Evolutionary conservation across 2,888 invertebrate genomes (phyloP), one percentile per base, ranked within the genome.

Genomic region (Eretmocerus hayati): DNA sequence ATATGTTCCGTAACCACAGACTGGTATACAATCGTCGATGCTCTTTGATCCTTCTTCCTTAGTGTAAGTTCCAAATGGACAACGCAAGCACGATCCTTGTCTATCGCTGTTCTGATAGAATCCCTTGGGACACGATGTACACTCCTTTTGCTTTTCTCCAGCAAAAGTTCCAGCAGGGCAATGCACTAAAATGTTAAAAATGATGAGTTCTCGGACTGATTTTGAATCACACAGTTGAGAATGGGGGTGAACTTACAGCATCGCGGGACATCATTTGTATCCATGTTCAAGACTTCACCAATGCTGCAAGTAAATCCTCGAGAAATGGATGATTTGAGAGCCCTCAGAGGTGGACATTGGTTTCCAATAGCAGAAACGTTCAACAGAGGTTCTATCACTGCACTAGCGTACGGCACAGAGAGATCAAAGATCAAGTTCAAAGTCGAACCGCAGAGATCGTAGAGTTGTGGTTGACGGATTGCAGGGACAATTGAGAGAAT

Each of bases 131-230:
- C 97, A 97, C 66, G 87, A 84, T 1, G 89, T 88, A 71, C 97
- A 97, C 50, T 84, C 80, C 64, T 90, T 88, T 74, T 93, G 91
- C 61, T 91, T 90, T 59, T 88, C 87, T 18, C 85, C 86, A 35
- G 93, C 91, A 64, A 84, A 93, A 0, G 95, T 93, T 62, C 97
- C 97, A 58, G 94, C 93, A 6, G 97, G 96, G 68, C 99, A 99
- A 66, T 96, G 90, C 54, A 95, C 90, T 53, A 21, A 58, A 51
- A 42, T 35, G 16, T 16, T 30, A 48, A 53, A 23, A 54, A 50
- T 38, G 13, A 42, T 26, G 11, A 19, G n/a, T 41, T 19, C 16
- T 11, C 11, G 11, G 11, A 9, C 26, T 9, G 11, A 9, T 11
- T 26, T 26, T 26, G 6, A 26, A 26, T 26, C 26, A 9, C 11